Evolutionary conservation across 2,113 vertebrate genomes (phyloP).

Genomic region (Oophaga pumilio): DNA sequence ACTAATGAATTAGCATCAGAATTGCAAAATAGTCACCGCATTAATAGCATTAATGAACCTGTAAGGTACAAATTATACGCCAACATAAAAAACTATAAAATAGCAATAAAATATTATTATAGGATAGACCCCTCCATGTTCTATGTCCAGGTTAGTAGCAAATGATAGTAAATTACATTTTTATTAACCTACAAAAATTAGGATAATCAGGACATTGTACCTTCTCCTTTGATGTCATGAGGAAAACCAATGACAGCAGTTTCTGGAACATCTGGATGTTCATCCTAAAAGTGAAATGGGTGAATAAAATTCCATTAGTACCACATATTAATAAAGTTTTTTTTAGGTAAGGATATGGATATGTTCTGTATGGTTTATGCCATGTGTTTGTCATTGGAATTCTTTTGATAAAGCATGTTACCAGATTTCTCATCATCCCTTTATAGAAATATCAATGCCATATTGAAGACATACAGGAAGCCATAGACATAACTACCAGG

Average conservation of each 20-base stretch:
- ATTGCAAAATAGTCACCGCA: background rate
- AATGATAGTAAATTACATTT: background rate
- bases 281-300: slow-evolving; percentile 70
- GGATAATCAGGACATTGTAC: slow-evolving; percentile 65
- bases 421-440: too few species aligned
- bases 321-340: background rate
- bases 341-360: background rate
- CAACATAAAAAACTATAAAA: background rate
- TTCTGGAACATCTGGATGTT: slow-evolving; percentile 88
- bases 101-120: background rate
- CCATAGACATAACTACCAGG: too few species aligned
- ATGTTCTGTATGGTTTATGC: background rate
- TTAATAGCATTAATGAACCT: background rate
- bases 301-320: background rate
- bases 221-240: slow-evolving; percentile 90
- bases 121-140: background rate
- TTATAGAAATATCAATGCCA: background rate
- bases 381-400: background rate
- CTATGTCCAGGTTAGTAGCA: background rate
- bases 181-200: background rate
- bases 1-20: background rate
- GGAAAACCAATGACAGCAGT: slow-evolving; percentile 86
- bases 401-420: background rate
- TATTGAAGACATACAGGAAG: background rate
- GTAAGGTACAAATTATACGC: background rate